Evolutionary conservation across 2,797 vertebrate genomes (phyloP).

Genomic region (Tauraco hartlaubi): DNA sequence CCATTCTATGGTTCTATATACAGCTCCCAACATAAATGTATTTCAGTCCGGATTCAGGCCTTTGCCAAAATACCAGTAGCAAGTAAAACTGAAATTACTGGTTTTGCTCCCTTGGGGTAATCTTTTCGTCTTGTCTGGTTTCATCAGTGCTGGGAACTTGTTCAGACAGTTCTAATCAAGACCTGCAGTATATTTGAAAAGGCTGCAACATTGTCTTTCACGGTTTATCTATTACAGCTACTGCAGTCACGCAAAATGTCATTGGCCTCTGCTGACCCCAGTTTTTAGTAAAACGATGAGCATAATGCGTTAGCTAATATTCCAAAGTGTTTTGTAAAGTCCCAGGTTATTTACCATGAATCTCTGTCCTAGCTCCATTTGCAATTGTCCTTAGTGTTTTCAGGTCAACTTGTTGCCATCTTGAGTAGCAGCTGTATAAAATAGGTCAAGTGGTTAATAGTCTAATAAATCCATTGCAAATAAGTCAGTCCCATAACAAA

Average conservation of each 20-base stretch:
- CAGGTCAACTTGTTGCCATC: not conserved
- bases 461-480: slow-evolving; percentile 10
- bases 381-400: not conserved
- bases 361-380: not conserved
- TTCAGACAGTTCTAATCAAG: not conserved
- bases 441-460: slow-evolving; percentile 24
- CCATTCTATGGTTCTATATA: not conserved
- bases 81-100: not conserved
- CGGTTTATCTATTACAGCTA: not conserved
- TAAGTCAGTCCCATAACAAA: not conserved
- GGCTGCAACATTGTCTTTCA: not conserved
- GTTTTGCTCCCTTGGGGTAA: not conserved
- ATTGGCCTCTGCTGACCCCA: not conserved
- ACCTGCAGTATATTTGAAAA: not conserved
- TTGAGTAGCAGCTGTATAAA: not conserved
- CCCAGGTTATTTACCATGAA: not conserved
- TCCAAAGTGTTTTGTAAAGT: not conserved
- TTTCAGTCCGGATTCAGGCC: not conserved
- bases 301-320: slow-evolving; percentile 2
- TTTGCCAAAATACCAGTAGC: not conserved
- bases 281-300: not conserved
- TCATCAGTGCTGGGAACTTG: not conserved
- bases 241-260: not conserved
- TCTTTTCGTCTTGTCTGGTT: not conserved
- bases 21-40: not conserved